phyloP scores from a whole-genome alignment of 2,888 invertebrate genomes.

The Masnerella sp. region DNA sequence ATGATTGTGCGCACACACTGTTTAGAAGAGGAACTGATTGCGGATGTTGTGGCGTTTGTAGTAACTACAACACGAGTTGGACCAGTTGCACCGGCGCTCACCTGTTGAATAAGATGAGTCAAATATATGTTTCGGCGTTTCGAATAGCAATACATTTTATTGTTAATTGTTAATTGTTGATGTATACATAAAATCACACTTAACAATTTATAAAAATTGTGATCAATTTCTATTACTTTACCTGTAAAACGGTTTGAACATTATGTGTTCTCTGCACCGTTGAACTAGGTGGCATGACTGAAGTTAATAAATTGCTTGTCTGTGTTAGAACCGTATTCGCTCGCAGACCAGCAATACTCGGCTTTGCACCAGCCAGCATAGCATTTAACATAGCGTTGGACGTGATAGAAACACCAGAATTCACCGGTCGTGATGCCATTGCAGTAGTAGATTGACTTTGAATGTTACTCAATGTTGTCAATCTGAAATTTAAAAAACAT shows the following conservation, averaged over 20 bases:
- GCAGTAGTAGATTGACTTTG: constrained; percentile 69
- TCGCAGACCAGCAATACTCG: constrained; percentile 70
- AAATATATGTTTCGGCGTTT: neutral
- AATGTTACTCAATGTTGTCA: constrained; percentile 73
- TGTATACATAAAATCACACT: too few species aligned
- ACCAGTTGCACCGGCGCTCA: constrained; percentile 45
- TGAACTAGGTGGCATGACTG: constrained; percentile 69
- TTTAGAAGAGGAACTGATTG: constrained; percentile 65
- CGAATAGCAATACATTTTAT: neutral
- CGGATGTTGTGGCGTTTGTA: constrained; percentile 58
- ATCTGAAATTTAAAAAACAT: too few species aligned
- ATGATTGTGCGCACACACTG: constrained; percentile 69
- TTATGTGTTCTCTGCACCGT: constrained; percentile 69
- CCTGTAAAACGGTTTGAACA: constrained; percentile 71
- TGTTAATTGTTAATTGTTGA: too few species aligned
- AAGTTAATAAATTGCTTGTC: constrained; percentile 71
- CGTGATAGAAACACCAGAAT: constrained; percentile 70
- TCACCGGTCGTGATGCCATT: constrained; percentile 61
- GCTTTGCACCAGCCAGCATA: constrained; percentile 73
- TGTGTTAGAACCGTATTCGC: constrained; percentile 71
- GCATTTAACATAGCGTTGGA: constrained; percentile 76
- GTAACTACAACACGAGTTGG: constrained; percentile 66
- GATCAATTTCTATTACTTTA: too few species aligned
- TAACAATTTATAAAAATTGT: too few species aligned
- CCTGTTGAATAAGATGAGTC: constrained; percentile 5